Percentiles rank a stretch among this genome's conserved stretches.
phyloP scores from a whole-genome alignment of 92 coral and sea anemone genomes.

The Zoanthus sansibaricus region DNA sequence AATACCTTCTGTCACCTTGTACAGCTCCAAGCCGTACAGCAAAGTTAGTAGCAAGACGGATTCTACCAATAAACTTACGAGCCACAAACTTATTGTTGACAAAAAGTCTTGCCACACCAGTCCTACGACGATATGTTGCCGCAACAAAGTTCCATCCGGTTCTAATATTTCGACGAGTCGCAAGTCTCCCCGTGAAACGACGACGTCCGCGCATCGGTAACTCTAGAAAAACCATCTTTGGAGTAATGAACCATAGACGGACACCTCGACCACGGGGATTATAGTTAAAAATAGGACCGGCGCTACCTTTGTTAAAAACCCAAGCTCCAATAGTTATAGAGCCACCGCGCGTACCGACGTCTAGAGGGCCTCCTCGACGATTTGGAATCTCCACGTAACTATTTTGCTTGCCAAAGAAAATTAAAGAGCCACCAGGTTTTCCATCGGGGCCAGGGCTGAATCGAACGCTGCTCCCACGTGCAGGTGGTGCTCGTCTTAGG shows the following conservation, averaged over 20 bases:
- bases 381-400: constrained; percentile 86
- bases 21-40: constrained; percentile 76
- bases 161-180: constrained; percentile 50
- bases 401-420: constrained; percentile 70
- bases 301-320: constrained; percentile 59
- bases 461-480: constrained; percentile 62
- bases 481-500: constrained; percentile 70
- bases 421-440: constrained; percentile 65
- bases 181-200: constrained; percentile 52
- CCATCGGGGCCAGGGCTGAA: constrained; percentile 79
- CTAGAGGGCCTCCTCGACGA: constrained; percentile 62
- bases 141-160: constrained; percentile 70
- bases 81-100: constrained; percentile 60
- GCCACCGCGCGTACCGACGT: constrained; percentile 49
- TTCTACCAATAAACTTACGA: constrained; percentile 61
- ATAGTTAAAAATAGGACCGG: constrained; percentile 77
- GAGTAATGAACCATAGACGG: constrained; percentile 62
- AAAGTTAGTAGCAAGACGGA: constrained; percentile 72
- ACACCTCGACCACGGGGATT: constrained; percentile 72
- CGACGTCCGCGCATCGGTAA: constrained; percentile 61
- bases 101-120: constrained; percentile 68
- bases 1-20: constrained; percentile 57
- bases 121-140: constrained; percentile 66
- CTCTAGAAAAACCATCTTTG: constrained; percentile 60
- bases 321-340: constrained; percentile 73